Evolutionary conservation across 2,888 invertebrate genomes (phyloP).

Genomic region (Agrenia bidenticulata): DNA sequence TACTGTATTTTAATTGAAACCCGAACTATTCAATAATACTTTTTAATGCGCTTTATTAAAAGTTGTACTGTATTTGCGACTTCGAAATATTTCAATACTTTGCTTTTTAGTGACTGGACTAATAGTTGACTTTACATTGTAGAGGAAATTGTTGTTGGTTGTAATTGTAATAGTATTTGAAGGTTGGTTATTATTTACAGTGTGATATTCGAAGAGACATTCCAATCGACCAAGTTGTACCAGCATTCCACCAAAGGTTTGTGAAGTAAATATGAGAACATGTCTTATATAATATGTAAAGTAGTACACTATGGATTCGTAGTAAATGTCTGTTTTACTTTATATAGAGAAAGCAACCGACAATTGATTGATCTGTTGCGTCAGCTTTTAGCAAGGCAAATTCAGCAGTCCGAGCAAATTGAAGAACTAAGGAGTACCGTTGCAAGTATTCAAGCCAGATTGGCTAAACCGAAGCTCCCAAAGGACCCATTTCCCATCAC

Average conservation of each 20-base stretch:
- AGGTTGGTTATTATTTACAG: too few relatives aligned
- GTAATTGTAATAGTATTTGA: too few relatives aligned
- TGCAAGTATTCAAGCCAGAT: slow-evolving; percentile 49
- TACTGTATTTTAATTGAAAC: too few relatives aligned
- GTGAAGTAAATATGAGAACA: too few relatives aligned
- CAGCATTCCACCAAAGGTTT: slow-evolving; percentile 51
- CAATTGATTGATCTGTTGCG: slow-evolving; percentile 52
- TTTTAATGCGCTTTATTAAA: too few relatives aligned
- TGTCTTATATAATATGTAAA: neutral
- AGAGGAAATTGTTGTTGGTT: too few relatives aligned
- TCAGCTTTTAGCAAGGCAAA: slow-evolving; percentile 51
- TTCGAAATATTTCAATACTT: too few relatives aligned
- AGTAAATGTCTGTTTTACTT: slow-evolving; percentile 8
- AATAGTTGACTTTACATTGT: too few relatives aligned
- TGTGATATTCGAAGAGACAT: slow-evolving; percentile 39
- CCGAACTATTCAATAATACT: too few relatives aligned
- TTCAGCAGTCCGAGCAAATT: slow-evolving; percentile 53
- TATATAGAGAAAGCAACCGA: slow-evolving; percentile 51
- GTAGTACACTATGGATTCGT: neutral
- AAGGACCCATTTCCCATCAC: slow-evolving; percentile 53
- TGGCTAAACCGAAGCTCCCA: slow-evolving; percentile 47
- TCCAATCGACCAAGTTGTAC: slow-evolving; percentile 49
- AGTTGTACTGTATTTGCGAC: too few relatives aligned
- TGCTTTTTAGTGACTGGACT: too few relatives aligned
- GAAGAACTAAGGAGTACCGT: slow-evolving; percentile 49